These are phyloP conservation scores for Lethenteron reissneri DNA, from an alignment of 2,113 vertebrate genomes.

Conservation along the genomic window DNA sequence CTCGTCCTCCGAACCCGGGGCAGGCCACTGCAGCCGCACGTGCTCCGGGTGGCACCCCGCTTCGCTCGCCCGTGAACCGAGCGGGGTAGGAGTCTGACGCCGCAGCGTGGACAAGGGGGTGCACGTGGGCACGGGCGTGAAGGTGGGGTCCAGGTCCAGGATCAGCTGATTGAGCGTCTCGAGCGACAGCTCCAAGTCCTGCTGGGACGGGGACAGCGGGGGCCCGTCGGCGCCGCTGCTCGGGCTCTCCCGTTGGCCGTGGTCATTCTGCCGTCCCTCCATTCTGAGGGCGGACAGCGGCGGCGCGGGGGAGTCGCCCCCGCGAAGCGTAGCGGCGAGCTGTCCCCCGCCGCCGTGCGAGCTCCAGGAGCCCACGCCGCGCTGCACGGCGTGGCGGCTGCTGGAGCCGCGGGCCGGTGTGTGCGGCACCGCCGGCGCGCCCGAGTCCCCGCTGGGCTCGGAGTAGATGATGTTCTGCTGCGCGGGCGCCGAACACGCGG, in stretches of 20 bases:
- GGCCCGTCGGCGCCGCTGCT: neutral
- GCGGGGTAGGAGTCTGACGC: no score
- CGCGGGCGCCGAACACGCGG: slow-evolving; percentile 33
- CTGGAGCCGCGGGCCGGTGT: slow-evolving; percentile 71
- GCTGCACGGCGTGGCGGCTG: slow-evolving; percentile 76
- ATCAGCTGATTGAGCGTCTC: slow-evolving; percentile 82
- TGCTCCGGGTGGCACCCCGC: no score
- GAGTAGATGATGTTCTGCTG: slow-evolving; percentile 18
- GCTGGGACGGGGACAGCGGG: slow-evolving; percentile 31
- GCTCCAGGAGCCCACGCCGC: slow-evolving; percentile 78
- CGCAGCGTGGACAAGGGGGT: no score
- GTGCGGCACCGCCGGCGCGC: slow-evolving; percentile 25
- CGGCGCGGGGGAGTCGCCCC: slow-evolving; percentile 17
- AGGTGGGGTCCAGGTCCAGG: slow-evolving; percentile 44
- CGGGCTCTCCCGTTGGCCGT: no score
- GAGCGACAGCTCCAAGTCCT: slow-evolving; percentile 82
- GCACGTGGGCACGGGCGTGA: slow-evolving; percentile 9
- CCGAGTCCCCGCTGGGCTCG: slow-evolving; percentile 17
- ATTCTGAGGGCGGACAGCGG: slow-evolving; percentile 19
- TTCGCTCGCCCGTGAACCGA: no score
- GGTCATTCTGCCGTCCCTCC: slow-evolving; percentile 17
- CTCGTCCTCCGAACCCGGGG: no score
- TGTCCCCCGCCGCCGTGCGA: slow-evolving; percentile 36
- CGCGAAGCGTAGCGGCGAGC: slow-evolving; percentile 30
- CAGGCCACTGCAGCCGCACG: no score